phyloP scores from a whole-genome alignment of 2,113 vertebrate genomes.

The Gymnarchus niloticus region DNA sequence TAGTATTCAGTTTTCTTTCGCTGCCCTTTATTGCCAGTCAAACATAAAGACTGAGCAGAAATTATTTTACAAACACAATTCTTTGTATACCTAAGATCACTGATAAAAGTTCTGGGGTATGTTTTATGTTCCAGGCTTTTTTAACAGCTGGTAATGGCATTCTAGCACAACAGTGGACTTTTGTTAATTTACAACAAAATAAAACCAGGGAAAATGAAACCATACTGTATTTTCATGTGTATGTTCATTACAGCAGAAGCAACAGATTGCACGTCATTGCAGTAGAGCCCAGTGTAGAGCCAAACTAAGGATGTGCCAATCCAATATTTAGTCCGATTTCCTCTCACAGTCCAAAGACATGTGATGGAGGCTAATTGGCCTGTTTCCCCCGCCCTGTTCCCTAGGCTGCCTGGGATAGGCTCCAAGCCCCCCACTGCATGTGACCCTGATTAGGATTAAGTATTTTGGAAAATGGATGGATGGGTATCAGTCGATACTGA shows the following conservation, averaged over 20 bases:
- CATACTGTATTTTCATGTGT: too few relatives aligned
- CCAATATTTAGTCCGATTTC: too few relatives aligned
- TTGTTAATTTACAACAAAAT: not conserved
- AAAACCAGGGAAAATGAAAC: not conserved
- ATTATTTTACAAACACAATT: not conserved
- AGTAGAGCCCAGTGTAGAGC: not conserved
- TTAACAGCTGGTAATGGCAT: not conserved
- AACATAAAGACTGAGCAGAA: not conserved
- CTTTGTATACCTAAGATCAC: not conserved
- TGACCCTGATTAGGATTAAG: too few relatives aligned
- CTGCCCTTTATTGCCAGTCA: not conserved
- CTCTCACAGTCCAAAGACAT: too few relatives aligned
- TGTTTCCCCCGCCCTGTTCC: too few relatives aligned
- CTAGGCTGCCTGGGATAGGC: too few relatives aligned
- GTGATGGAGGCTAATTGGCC: too few relatives aligned
- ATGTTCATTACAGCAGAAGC: not conserved
- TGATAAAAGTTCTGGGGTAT: not conserved
- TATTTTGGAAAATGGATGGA: too few relatives aligned
- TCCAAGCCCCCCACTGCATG: too few relatives aligned
- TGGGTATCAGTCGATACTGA: too few relatives aligned
- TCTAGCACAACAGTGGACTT: not conserved
- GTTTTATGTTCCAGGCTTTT: not conserved
- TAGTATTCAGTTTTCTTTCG: not conserved
- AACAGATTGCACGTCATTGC: not conserved
- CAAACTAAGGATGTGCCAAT: too few relatives aligned